phyloP scores from a whole-genome alignment of 2,888 invertebrate genomes.

The Dusona sp. region DNA sequence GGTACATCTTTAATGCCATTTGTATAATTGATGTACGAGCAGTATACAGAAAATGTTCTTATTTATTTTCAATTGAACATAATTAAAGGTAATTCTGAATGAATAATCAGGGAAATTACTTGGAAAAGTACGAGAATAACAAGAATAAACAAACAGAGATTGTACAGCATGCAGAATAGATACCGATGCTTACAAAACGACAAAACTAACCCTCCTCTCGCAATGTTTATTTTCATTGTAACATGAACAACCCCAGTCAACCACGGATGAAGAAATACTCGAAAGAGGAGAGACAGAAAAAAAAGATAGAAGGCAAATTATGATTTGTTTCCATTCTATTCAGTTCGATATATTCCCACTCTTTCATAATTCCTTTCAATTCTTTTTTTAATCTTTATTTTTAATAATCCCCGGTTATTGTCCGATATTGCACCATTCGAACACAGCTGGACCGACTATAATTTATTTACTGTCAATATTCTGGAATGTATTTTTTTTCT shows the following conservation, averaged over 20 bases:
- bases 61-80: background rate
- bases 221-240: slow-evolving; percentile 77
- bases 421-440: slow-evolving; percentile 33
- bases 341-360: slow-evolving; percentile 17
- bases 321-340: background rate
- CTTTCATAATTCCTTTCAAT: slow-evolving; percentile 4
- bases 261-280: background rate
- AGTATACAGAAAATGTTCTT: background rate
- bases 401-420: slow-evolving; percentile 33
- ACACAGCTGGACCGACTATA: slow-evolving; percentile 29
- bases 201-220: slow-evolving; percentile 37
- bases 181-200: slow-evolving; percentile 26
- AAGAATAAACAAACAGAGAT: background rate
- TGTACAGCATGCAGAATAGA: slow-evolving; percentile 20
- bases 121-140: background rate
- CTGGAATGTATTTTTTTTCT: background rate
- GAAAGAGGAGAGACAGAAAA: background rate
- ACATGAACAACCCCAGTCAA: slow-evolving; percentile 72
- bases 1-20: background rate
- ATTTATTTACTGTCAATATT: slow-evolving; percentile 51
- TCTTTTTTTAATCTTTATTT: slow-evolving; percentile 14
- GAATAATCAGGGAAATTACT: background rate
- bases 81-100: background rate
- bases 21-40: background rate
- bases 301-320: background rate